Evolutionary conservation across 2,797 vertebrate genomes (phyloP), one percentile per base, ranked within the genome.

Genomic region (Diplodus sargus): DNA sequence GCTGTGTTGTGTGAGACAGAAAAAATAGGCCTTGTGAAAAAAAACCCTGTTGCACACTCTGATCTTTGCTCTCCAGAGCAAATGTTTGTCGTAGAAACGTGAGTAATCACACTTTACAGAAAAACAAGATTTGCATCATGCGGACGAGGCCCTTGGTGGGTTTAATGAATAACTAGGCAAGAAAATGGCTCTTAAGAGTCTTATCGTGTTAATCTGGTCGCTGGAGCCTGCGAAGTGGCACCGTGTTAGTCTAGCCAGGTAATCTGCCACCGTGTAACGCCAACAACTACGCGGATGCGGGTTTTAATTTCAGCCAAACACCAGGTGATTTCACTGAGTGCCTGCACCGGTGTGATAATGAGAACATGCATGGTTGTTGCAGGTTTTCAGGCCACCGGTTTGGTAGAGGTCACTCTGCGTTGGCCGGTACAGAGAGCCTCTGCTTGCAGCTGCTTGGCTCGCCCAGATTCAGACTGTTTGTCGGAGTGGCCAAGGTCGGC

Each of bases 111-210:
- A 51, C 58, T 54, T 20, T 59, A 17, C 64, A 66, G 66, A 59
- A 68, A 85, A 86, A 76, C 60, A 74, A 80, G 57, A 65, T 89
- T 83, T 81, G 62, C 74, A 49, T 83, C 67, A 85, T n/a, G 23
- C 73, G 70, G 30, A 43, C 2, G 2, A 62, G 68, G 70, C 20
- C 23, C 9, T 65, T 58, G 22, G 12, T 48, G 52, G 53, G 71
- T 78, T 90, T 81, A 85, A 86, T 87, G 71, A 86, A 84, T 78
- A 88, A 84, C 82, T 23, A 6, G 70, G 16, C 6, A 43, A 80
- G 72, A 20, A 77, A 83, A 76, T 49, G 51, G 53, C 67, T 60
- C 30, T 14, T 63, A 65, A 76, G 34, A 61, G 75, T 80, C 77
- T 74, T 82, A 78, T 75, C 4, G 0, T 70, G 56, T 70, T 84